Percentiles rank a stretch among this genome's conserved stretches.
These are phyloP conservation scores for Panagrolaimus sp. DNA, from an alignment of 1,140 invertebrate genomes.

Conservation along the genomic window DNA sequence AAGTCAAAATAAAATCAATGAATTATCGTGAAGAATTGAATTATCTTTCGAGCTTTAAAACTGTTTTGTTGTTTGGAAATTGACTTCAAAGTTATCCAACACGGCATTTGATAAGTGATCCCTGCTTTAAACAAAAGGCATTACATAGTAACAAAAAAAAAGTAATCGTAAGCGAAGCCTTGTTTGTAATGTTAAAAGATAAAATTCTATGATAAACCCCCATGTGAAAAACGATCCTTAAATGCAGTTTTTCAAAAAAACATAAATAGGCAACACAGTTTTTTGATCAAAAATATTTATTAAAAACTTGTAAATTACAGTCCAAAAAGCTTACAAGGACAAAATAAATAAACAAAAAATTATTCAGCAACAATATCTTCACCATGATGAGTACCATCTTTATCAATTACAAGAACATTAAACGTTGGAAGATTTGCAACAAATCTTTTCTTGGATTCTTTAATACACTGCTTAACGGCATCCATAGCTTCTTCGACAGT, in stretches of 20 bases:
- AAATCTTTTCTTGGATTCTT: conserved; percentile 70
- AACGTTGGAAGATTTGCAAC: conserved; percentile 87
- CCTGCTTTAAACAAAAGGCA: no score
- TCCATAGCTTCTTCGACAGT: conserved; percentile 76
- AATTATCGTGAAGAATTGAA: no score
- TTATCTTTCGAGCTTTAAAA: no score
- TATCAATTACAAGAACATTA: conserved; percentile 77
- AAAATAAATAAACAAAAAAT: neutral
- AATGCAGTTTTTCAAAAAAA: conserved; percentile 77
- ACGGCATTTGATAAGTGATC: no score
- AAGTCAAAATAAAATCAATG: no score
- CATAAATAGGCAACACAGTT: conserved; percentile 67
- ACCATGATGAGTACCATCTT: conserved; percentile 75
- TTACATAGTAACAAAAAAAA: no score
- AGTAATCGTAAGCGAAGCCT: no score
- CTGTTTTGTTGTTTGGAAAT: no score
- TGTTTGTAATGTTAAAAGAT: conserved; percentile 62
- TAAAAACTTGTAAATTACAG: no score
- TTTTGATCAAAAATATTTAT: no score
- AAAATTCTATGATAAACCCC: conserved; percentile 64
- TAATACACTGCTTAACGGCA: conserved; percentile 78
- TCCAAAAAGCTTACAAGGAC: neutral
- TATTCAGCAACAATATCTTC: conserved; percentile 60
- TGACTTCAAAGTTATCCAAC: no score
- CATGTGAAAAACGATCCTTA: conserved; percentile 85